A percentile compares a stretch with the other conserved stretches of the same genome.
phyloP scores from a whole-genome alignment of 1,140 invertebrate species.

The Drosophila dunni region DNA sequence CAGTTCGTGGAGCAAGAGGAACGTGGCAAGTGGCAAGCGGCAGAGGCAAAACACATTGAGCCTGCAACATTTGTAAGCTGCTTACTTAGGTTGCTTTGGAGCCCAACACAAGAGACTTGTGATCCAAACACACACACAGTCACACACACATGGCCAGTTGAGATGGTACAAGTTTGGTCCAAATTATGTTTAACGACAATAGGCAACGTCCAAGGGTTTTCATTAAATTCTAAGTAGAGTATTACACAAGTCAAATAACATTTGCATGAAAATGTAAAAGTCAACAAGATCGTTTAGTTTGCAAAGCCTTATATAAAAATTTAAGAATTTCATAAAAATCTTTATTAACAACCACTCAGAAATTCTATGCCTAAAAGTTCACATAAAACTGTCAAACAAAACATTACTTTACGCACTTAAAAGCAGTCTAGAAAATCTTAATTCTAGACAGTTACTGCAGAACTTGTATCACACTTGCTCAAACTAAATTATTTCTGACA shows the following conservation, averaged over 20 bases:
- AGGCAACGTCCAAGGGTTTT: slow-evolving; percentile 17
- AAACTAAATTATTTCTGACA: slow-evolving; percentile 1
- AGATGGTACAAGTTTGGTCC: slow-evolving; percentile 15
- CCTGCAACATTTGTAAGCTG: slow-evolving; percentile 42
- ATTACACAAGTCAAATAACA: not conserved
- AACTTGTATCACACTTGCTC: not conserved
- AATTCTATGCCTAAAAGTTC: too few species aligned
- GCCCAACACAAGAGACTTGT: slow-evolving; percentile 4
- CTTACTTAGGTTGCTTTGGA: slow-evolving; percentile 30
- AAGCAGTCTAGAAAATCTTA: too few species aligned
- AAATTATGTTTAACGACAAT: slow-evolving; percentile 40
- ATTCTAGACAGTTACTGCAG: not conserved
- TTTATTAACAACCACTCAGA: too few species aligned
- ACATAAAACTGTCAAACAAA: too few species aligned
- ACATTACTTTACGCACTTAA: too few species aligned
- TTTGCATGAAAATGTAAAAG: not conserved
- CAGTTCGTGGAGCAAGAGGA: not conserved
- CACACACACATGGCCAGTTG: slow-evolving; percentile 6
- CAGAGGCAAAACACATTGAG: slow-evolving; percentile 3
- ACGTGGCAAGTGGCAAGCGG: not conserved
- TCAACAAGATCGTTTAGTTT: not conserved
- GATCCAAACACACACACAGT: slow-evolving; percentile 9
- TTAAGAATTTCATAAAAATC: too few species aligned
- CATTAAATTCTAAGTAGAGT: slow-evolving; percentile 21
- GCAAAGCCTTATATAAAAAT: too few species aligned